These are phyloP conservation scores for Cerastis leucographa DNA, from an alignment of 2,888 invertebrate genomes.

Conservation along the genomic window DNA sequence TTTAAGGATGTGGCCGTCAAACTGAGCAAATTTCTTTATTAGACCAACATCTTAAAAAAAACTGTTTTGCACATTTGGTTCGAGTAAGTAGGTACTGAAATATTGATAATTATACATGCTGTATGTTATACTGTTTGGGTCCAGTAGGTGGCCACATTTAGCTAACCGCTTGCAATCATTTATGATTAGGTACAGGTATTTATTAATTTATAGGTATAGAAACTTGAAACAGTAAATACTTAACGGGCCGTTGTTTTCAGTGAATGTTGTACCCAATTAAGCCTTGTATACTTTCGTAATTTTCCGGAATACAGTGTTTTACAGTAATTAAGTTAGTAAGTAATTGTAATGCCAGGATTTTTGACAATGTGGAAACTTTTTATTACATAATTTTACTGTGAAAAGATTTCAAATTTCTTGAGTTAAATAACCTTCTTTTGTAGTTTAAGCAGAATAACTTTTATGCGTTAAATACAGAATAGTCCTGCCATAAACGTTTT, in stretches of 20 bases:
- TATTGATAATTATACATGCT: not conserved
- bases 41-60: not conserved
- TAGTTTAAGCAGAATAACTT: not conserved
- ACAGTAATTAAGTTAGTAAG: not conserved
- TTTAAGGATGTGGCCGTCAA: not conserved
- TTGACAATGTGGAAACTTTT: not conserved
- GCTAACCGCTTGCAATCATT: not conserved
- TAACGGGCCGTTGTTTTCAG: conserved; percentile 30
- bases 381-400: not conserved
- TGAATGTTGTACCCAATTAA: conserved; percentile 18
- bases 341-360: conserved; percentile 8
- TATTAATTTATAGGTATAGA: not conserved
- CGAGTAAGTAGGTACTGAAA: not conserved
- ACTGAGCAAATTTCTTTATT: not conserved
- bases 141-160: not conserved
- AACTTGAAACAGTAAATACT: conserved; percentile 15
- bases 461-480: not conserved
- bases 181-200: not conserved
- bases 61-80: not conserved
- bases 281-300: conserved; percentile 27
- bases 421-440: not conserved
- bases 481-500: not conserved
- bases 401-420: not conserved
- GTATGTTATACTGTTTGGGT: not conserved
- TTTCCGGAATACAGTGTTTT: not conserved